phyloP scores from a whole-genome alignment of 1,140 invertebrate species.

The Kradibia gibbosae region DNA sequence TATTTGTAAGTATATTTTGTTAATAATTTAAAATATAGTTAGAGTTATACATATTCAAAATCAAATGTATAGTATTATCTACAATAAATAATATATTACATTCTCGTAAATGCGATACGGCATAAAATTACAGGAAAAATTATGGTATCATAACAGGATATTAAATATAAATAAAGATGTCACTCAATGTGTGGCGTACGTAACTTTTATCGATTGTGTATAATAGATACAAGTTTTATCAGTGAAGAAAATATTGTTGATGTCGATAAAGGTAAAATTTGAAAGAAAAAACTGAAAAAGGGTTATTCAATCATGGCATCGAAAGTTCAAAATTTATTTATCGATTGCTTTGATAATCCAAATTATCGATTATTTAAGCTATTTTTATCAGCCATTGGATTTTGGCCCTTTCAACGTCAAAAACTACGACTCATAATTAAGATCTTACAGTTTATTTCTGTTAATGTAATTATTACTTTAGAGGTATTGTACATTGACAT shows the following conservation, averaged over 20 bases:
- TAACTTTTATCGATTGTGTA: neutral
- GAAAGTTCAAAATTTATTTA: neutral
- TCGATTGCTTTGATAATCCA: conserved; percentile 16
- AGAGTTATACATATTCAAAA: no score
- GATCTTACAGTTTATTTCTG: neutral
- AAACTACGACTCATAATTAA: neutral
- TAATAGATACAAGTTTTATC: neutral
- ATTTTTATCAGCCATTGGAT: neutral
- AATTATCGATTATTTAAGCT: conserved; percentile 14
- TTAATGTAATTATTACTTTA: neutral
- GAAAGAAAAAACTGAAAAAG: no score
- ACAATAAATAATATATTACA: no score
- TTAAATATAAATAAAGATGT: conserved; percentile 5
- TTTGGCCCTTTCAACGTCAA: conserved; percentile 35
- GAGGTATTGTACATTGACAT: conserved; percentile 1
- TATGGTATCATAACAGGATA: neutral
- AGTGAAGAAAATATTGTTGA: neutral
- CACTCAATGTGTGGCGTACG: neutral
- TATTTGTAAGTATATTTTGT: no score
- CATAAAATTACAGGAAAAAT: no score
- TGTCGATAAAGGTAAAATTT: neutral
- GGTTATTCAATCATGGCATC: neutral
- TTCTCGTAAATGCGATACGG: no score
- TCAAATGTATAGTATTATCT: no score
- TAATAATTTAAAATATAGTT: no score